Percentiles rank a stretch among this genome's conserved stretches.
These are phyloP conservation scores for Theocolax elegans DNA, from an alignment of 1,140 invertebrate genomes.

Conservation along the genomic window DNA sequence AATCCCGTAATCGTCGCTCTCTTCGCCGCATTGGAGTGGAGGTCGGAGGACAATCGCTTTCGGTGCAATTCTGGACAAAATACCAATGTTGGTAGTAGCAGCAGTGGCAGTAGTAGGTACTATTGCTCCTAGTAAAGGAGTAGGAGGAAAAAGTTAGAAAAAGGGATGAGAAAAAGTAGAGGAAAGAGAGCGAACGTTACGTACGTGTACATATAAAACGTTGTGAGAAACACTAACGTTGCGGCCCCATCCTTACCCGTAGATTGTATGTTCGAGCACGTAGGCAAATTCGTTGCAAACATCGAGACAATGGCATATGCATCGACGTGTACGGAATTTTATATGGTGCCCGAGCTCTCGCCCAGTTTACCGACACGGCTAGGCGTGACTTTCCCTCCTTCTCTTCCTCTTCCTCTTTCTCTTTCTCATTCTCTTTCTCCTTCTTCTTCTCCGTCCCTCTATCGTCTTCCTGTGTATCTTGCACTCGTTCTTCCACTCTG, in stretches of 20 bases:
- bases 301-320: slow-evolving; percentile 61
- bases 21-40: not conserved
- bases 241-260: not conserved
- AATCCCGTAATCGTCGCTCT: slow-evolving; percentile 7
- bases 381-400: slow-evolving; percentile 11
- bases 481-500: not conserved
- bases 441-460: not conserved
- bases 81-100: not conserved
- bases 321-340: slow-evolving; percentile 57
- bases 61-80: not conserved
- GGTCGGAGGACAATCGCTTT: not conserved
- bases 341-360: slow-evolving; percentile 44
- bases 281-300: slow-evolving; percentile 64
- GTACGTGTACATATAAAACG: slow-evolving; percentile 55
- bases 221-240: slow-evolving; percentile 44
- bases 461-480: not conserved
- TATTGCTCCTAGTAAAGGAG: not conserved
- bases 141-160: not conserved
- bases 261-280: slow-evolving; percentile 56
- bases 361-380: slow-evolving; percentile 37
- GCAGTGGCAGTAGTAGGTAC: not conserved
- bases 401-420: not conserved
- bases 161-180: slow-evolving; percentile 6
- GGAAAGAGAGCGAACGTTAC: slow-evolving; percentile 46
- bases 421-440: not conserved